Evolutionary conservation across 2,888 invertebrate genomes (phyloP).

Genomic region (Vannuccia rotundouncinata): DNA sequence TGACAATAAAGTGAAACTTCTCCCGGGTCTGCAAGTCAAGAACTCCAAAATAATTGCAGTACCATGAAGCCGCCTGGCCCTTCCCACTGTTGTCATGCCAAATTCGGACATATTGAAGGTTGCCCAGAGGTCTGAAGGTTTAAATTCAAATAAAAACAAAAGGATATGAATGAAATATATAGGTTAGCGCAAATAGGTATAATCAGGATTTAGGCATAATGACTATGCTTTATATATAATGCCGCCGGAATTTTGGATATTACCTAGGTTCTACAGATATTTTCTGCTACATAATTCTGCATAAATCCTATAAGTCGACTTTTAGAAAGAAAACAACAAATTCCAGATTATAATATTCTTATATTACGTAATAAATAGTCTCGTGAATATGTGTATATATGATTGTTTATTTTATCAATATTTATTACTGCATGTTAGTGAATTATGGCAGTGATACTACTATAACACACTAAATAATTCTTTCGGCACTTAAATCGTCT

Average conservation of each 20-base stretch:
- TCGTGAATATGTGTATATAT: neutral
- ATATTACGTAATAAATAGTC: neutral
- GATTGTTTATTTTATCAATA: neutral
- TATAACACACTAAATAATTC: neutral
- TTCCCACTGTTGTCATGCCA: conserved; percentile 60
- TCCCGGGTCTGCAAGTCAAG: conserved; percentile 58
- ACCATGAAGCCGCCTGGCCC: conserved; percentile 58
- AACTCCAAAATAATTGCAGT: conserved; percentile 56
- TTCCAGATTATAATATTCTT: conserved; percentile 6
- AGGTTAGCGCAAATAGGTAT: neutral
- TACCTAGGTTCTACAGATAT: neutral
- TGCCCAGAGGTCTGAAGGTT: conserved; percentile 57
- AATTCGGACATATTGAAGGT: conserved; percentile 56
- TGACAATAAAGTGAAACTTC: conserved; percentile 56
- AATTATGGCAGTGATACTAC: neutral
- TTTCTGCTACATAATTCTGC: neutral
- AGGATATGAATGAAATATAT: too few relatives aligned
- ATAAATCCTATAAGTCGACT: neutral
- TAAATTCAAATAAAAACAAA: too few relatives aligned
- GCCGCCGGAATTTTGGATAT: too few relatives aligned
- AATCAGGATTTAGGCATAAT: neutral
- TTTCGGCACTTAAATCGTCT: neutral
- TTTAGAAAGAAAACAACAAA: neutral
- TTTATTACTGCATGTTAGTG: neutral
- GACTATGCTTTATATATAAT: neutral